Evolutionary conservation across 2,113 vertebrate genomes (phyloP).

Genomic region (Cyanoramphus novaezelandiae): DNA sequence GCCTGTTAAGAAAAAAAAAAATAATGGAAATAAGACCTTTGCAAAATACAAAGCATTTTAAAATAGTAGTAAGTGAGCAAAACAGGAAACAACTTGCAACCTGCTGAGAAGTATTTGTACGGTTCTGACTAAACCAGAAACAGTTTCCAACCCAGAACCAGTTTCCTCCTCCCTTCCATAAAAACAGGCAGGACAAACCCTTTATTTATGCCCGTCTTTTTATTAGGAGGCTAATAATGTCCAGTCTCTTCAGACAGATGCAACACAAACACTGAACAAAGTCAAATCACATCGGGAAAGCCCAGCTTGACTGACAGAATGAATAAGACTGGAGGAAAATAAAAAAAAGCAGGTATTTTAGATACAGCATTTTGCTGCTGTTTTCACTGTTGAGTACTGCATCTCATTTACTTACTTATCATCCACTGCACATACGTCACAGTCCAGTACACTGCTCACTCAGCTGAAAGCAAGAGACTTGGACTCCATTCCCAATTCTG

Average conservation of each 20-base stretch:
- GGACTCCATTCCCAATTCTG: background rate
- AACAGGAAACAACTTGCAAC: background rate
- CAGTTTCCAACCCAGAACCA: background rate
- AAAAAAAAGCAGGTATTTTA: background rate
- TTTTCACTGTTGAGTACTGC: background rate
- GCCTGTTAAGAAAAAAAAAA: slow-evolving; percentile 68
- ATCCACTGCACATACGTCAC: background rate
- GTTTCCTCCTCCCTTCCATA: background rate
- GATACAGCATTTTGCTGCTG: background rate
- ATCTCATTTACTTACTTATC: background rate
- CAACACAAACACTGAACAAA: background rate
- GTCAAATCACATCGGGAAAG: background rate
- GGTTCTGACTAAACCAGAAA: background rate
- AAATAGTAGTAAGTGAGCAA: background rate
- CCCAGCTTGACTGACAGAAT: background rate
- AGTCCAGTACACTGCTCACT: background rate
- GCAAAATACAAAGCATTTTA: background rate
- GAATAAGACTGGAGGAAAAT: background rate
- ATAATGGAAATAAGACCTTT: background rate
- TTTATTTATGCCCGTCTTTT: background rate
- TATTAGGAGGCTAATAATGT: background rate
- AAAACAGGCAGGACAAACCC: background rate
- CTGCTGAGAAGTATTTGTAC: background rate
- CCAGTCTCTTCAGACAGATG: background rate
- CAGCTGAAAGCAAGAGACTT: slow-evolving; percentile 3